phyloP scores from a whole-genome alignment of 2,888 invertebrate species.

The Sphaerophoria rueppellii region DNA sequence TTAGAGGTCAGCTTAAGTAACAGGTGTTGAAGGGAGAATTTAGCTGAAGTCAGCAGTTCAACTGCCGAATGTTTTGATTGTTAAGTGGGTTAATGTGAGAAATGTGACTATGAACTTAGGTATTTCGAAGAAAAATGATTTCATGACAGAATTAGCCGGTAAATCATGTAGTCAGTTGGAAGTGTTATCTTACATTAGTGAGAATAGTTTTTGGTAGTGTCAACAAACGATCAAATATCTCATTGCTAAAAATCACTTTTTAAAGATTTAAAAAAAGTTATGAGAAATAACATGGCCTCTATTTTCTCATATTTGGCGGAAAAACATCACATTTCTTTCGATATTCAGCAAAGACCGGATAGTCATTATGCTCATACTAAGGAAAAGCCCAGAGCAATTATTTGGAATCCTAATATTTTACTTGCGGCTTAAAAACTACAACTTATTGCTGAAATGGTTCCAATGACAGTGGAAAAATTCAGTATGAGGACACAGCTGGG shows the following conservation, averaged over 20 bases:
- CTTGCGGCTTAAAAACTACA: no score
- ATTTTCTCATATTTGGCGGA: no score
- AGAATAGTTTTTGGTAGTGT: neutral
- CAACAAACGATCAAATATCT: neutral
- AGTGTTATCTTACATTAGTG: neutral
- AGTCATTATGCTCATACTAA: no score
- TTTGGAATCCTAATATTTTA: no score
- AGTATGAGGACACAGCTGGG: no score
- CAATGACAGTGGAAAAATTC: no score
- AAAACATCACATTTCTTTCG: no score
- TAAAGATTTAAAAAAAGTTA: no score
- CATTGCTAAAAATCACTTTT: neutral
- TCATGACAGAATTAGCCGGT: neutral
- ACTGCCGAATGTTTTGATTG: neutral
- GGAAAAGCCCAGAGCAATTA: no score
- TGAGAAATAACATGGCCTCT: no score
- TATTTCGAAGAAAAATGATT: constrained; percentile 4
- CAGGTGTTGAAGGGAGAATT: constrained; percentile 31
- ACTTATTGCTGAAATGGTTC: no score
- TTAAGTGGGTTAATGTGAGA: constrained; percentile 14
- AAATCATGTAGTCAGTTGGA: neutral
- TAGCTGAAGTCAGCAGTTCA: constrained; percentile 3
- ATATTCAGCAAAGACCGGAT: no score
- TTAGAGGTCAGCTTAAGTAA: constrained; percentile 24
- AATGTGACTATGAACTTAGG: constrained; percentile 11